Percentiles rank a stretch among this genome's conserved stretches.
Evolutionary conservation across 2,888 invertebrate genomes (phyloP).

Genomic region (Drosophila longiperda): DNA sequence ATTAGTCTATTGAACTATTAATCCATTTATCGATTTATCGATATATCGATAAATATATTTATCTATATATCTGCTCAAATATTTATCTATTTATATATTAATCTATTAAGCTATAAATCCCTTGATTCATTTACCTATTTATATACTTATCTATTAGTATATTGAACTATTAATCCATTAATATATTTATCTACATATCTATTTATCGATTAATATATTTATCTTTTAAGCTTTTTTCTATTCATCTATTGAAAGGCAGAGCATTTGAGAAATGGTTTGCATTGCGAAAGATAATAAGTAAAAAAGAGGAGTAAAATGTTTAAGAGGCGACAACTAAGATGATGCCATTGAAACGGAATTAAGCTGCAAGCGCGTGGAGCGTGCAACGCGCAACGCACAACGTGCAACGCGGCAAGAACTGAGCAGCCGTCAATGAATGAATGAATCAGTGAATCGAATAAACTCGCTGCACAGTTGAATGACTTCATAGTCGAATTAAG

Average conservation of each 20-base stretch:
- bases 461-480: slow-evolving; percentile 76
- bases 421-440: slow-evolving; percentile 67
- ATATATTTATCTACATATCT: no score
- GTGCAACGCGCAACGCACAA: slow-evolving; percentile 18
- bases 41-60: no score
- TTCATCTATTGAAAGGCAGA: background rate
- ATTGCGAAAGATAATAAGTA: slow-evolving; percentile 5
- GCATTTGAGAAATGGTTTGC: slow-evolving; percentile 9
- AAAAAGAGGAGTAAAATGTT: slow-evolving; percentile 7
- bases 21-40: no score
- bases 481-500: slow-evolving; percentile 73
- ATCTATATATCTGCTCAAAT: no score
- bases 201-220: no score
- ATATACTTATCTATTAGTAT: no score
- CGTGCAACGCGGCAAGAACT: slow-evolving; percentile 38
- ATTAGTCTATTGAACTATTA: no score
- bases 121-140: no score
- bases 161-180: no score
- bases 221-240: no score
- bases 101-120: no score
- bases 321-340: slow-evolving; percentile 5
- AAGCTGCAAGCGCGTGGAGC: slow-evolving; percentile 61
- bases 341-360: slow-evolving; percentile 60
- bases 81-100: no score
- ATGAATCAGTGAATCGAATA: slow-evolving; percentile 75